Evolutionary conservation across 2,888 invertebrate genomes (phyloP).

Genomic region (Nycteola revayana): DNA sequence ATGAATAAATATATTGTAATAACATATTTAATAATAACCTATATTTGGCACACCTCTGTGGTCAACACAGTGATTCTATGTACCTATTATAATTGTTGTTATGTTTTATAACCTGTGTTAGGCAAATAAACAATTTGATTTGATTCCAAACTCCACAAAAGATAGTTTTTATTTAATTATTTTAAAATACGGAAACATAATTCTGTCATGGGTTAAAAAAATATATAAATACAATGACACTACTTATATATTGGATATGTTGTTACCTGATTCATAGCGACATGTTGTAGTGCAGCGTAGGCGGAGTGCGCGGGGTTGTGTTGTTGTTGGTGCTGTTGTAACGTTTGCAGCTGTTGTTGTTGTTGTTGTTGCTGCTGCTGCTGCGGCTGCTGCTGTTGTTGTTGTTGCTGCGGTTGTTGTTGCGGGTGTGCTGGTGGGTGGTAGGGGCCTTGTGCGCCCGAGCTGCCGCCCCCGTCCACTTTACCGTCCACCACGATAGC

Average conservation of each 20-base stretch:
- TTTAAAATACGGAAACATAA: no score
- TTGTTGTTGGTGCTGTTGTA: conserved; percentile 40
- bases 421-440: conserved; percentile 42
- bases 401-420: conserved; percentile 1
- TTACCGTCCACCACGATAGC: conserved; percentile 92
- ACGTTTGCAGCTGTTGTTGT: conserved; percentile 49
- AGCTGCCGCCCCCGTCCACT: conserved; percentile 79
- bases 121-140: no score
- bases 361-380: conserved; percentile 28
- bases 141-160: no score
- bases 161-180: no score
- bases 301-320: conserved; percentile 54
- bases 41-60: no score
- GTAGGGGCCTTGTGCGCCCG: conserved; percentile 48
- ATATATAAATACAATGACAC: no score
- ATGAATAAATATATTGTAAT: no score
- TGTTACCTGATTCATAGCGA: conserved; percentile 69
- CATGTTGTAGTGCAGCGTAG: conserved; percentile 67
- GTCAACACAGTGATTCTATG: no score
- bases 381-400: conserved; percentile 33
- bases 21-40: no score
- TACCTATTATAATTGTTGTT: no score
- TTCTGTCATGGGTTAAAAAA: no score
- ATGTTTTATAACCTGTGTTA: no score
- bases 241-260: neutral